A percentile compares a stretch with the other conserved stretches of the same genome.
Conservation (phyloP, 2,113 vertebrate species). For the Calcarius ornatus region DNA sequence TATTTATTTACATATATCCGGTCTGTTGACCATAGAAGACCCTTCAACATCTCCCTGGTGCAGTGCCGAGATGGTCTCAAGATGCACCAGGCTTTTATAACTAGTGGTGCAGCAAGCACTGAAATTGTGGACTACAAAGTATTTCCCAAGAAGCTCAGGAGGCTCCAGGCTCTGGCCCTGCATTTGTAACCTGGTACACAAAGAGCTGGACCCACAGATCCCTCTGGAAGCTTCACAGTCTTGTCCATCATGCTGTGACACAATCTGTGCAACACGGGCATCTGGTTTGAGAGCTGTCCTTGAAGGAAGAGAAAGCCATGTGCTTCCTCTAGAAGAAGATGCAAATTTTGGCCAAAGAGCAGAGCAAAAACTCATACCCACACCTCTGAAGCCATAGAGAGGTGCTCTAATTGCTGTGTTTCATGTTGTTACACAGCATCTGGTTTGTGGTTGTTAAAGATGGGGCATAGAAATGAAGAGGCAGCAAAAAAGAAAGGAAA, state of each 20-base stretch:
- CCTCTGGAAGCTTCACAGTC: not conserved
- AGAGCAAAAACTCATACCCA: not conserved
- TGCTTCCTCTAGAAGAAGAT: not conserved
- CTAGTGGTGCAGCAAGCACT: not conserved
- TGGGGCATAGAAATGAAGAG: not conserved
- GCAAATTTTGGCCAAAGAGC: not conserved
- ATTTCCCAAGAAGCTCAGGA: not conserved
- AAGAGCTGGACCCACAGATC: not conserved
- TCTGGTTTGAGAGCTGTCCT: not conserved
- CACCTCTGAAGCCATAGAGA: not conserved
- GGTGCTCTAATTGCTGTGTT: not conserved
- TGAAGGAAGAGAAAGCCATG: not conserved
- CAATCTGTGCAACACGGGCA: rapidly evolving
- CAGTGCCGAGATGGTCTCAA: not conserved
- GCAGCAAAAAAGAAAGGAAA: not conserved
- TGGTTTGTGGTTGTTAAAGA: not conserved
- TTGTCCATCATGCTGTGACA: rapidly evolving
- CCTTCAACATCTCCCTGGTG: not conserved
- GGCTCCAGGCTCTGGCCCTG: not conserved
- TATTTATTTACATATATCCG: not conserved
- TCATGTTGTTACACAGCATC: not conserved
- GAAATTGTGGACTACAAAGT: not conserved
- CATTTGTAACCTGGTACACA: no score
- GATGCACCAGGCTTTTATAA: not conserved
- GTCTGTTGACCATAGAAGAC: not conserved